A percentile compares a stretch with the other conserved stretches of the same genome.
Evolutionary conservation across 2,888 invertebrate genomes (phyloP).

Genomic region (Acanthosepion lycidas): DNA sequence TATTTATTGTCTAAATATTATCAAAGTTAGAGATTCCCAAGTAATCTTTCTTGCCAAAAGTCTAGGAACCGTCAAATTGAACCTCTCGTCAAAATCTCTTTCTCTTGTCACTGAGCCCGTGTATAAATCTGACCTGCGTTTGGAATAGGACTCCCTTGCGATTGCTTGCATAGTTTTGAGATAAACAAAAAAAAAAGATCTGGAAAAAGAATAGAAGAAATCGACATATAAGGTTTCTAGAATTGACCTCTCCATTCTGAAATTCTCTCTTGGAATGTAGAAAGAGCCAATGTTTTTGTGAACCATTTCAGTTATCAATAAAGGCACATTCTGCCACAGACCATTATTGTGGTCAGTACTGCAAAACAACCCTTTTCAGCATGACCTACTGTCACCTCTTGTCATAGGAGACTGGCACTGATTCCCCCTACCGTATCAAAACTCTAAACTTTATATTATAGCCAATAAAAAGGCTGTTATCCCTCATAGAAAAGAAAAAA

Average conservation of each 20-base stretch:
- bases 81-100: neutral
- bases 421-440: neutral
- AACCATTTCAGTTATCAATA: neutral
- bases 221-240: neutral
- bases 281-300: neutral
- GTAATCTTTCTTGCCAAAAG: slow-evolving; percentile 33
- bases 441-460: neutral
- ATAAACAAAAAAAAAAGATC: neutral
- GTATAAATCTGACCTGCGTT: neutral
- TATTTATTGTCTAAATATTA: neutral
- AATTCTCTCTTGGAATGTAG: neutral
- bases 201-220: neutral
- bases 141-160: neutral
- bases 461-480: slow-evolving; percentile 5
- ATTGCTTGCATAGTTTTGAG: neutral
- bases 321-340: neutral
- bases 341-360: slow-evolving; percentile 9
- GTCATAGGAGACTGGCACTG: neutral
- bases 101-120: neutral
- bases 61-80: neutral
- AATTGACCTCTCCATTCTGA: neutral
- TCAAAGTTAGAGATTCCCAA: neutral
- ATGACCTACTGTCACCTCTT: neutral
- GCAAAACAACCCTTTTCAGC: slow-evolving; percentile 6
- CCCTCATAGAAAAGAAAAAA: neutral